Evolutionary conservation across 2,888 invertebrate species (phyloP), one percentile per base, ranked within the genome.

Genomic region (Drosophila anceps): DNA sequence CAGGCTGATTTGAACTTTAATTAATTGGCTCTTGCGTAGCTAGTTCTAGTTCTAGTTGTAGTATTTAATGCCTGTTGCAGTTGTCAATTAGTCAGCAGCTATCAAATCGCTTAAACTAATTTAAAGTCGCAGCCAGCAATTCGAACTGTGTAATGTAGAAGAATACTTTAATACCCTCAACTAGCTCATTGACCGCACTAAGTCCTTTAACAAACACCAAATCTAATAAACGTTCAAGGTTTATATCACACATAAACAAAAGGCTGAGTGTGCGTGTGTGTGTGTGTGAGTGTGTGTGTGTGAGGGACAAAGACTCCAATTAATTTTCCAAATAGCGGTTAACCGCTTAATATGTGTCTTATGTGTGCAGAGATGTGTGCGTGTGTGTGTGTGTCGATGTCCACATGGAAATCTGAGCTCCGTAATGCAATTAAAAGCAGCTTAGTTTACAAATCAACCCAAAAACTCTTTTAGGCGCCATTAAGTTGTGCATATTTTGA

Each of bases 281-380:
- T 61, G 33, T 8, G 33, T 60, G 43, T 55, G 50, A 31, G 4
- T 4, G 35, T n/a, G n/a, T n/a, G n/a, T n/a, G n/a, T n/a, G n/a
- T n/a, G n/a, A n/a, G n/a, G 12, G 15, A 27, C 57, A 53, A 81
- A 77, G 74, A 71, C 66, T 66, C 68, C 79, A 84, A 84, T 84
- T 84, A 87, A 84, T 84, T 82, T 81, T 50, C 66, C 81, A 87
- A 84, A 82, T 73, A 62, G 76, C 68, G 84, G 84, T 73, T 82
- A 84, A 81, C 84, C 87, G 65, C 76, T 58, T 80, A 69, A 76
- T 69, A 79, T 71, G 64, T 75, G 60, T 72, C 71, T 62, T 69
- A 31, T 50, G 39, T 46, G 60, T 60, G 63, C 43, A 15, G 15
- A 24, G n/a, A n/a, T n/a, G n/a, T n/a, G n/a, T n/a, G n/a, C 44